phyloP scores from a whole-genome alignment of 2,888 invertebrate species.

The Drosophila anomalipes region DNA sequence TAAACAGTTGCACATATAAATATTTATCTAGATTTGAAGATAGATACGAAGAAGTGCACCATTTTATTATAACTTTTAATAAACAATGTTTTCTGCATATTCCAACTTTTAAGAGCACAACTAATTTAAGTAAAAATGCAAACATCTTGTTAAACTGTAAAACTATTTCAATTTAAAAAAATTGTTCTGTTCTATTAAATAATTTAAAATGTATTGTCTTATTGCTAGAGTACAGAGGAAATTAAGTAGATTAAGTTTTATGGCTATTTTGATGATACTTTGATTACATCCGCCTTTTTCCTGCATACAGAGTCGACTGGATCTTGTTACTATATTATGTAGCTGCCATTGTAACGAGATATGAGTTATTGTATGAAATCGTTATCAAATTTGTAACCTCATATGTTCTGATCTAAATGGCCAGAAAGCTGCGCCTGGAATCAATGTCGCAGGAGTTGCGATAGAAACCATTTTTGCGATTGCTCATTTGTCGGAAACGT shows the following conservation, averaged over 20 bases:
- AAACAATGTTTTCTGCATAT: background rate
- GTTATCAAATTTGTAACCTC: background rate
- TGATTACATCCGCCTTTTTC: background rate
- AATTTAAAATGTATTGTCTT: too few relatives aligned
- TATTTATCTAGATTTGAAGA: background rate
- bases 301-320: background rate
- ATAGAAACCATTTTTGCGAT: constrained; percentile 82
- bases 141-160: background rate
- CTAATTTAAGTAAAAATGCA: background rate
- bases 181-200: too few relatives aligned
- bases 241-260: too few relatives aligned
- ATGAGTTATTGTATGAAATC: background rate
- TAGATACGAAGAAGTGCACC: too few relatives aligned
- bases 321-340: background rate
- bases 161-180: background rate
- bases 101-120: too few relatives aligned
- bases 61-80: background rate
- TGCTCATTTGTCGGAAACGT: constrained; percentile 86
- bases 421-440: constrained; percentile 81
- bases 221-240: too few relatives aligned
- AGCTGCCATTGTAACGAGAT: background rate
- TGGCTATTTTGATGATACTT: background rate
- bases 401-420: constrained; percentile 71
- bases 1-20: too few relatives aligned
- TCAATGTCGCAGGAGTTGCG: constrained; percentile 82